phyloP scores from a whole-genome alignment of 2,797 vertebrate species.

The Chiloscyllium punctatum region DNA sequence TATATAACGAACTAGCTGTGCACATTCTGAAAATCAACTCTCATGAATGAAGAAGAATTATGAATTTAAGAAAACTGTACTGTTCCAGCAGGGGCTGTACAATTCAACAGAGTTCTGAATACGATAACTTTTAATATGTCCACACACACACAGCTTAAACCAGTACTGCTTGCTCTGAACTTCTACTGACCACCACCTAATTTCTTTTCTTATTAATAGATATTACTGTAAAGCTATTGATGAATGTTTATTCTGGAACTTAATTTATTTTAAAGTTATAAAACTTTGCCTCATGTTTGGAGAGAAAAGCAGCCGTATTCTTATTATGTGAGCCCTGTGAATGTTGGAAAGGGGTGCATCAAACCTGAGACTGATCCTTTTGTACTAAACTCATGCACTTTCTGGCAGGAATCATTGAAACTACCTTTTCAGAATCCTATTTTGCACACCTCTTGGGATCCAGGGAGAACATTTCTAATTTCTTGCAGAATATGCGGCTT shows the following conservation, averaged over 20 bases:
- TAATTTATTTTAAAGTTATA: background rate
- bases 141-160: background rate
- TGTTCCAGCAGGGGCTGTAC: background rate
- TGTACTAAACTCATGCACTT: background rate
- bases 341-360: background rate
- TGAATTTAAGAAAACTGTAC: background rate
- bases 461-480: background rate
- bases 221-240: background rate
- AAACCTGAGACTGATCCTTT: background rate
- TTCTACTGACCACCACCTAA: background rate
- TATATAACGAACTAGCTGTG: background rate
- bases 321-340: background rate
- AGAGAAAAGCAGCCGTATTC: background rate
- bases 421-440: background rate
- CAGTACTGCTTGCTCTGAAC: background rate
- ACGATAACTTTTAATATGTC: background rate
- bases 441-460: background rate
- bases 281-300: background rate
- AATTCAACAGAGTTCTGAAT: background rate
- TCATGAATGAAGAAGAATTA: background rate
- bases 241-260: background rate
- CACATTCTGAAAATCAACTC: background rate
- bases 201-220: background rate
- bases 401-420: background rate
- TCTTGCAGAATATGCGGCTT: background rate